Evolutionary conservation across 2,888 invertebrate genomes (phyloP).

Genomic region (Rhingia campestris): DNA sequence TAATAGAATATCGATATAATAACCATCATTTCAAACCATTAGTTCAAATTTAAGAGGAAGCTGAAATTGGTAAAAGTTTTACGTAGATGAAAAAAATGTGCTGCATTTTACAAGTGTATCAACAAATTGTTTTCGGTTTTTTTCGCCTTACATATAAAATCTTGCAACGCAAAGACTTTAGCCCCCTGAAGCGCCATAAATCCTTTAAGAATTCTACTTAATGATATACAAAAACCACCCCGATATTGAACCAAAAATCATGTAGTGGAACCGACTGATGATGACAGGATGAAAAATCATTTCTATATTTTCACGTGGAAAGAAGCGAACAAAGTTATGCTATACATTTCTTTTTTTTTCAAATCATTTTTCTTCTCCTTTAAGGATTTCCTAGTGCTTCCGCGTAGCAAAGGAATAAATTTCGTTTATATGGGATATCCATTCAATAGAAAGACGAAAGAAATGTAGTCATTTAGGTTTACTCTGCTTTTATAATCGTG

Average conservation of each 20-base stretch:
- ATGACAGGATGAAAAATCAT: conserved; percentile 60
- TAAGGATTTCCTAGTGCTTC: conserved; percentile 20
- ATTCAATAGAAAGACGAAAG: conserved; percentile 21
- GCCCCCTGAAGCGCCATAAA: conserved; percentile 9
- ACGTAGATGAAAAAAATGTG: too few species aligned
- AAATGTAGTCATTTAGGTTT: conserved; percentile 34
- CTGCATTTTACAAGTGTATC: too few species aligned
- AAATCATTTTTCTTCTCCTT: conserved; percentile 12
- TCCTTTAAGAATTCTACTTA: conserved; percentile 34
- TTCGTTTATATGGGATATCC: conserved; percentile 31
- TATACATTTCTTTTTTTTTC: conserved; percentile 32
- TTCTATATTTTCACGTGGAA: conserved; percentile 31
- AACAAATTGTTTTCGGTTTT: too few species aligned
- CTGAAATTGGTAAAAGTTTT: too few species aligned
- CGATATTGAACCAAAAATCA: conserved; percentile 48
- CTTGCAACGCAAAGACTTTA: conserved; percentile 8
- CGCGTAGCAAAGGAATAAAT: conserved; percentile 15
- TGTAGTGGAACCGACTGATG: conserved; percentile 51
- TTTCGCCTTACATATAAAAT: neutral
- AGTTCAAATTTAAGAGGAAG: too few species aligned
- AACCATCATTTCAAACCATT: too few species aligned
- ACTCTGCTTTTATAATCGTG: conserved; percentile 34
- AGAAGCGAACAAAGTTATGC: conserved; percentile 38
- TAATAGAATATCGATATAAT: too few species aligned
- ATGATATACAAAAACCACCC: conserved; percentile 29